Evolutionary conservation across 2,888 invertebrate species (phyloP).

Genomic region (Sipha maydis): DNA sequence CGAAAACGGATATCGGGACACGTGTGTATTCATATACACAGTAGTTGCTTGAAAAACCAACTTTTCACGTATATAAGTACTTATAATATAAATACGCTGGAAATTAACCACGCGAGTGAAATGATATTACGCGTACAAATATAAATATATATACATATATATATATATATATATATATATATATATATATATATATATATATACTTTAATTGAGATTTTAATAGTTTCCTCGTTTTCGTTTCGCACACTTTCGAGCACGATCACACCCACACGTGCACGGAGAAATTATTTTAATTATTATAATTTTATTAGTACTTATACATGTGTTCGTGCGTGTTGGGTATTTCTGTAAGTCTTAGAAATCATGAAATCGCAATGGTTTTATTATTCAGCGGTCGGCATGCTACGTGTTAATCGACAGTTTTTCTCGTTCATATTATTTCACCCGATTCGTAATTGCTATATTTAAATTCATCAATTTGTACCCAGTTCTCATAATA

Average conservation of each 20-base stretch:
- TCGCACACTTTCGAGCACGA: neutral
- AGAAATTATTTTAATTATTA: neutral
- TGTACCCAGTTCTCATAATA: no score
- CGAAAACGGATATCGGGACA: neutral
- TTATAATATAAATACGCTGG: neutral
- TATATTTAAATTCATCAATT: no score
- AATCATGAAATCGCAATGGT: neutral
- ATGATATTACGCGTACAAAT: neutral
- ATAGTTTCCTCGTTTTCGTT: slow-evolving; percentile 22
- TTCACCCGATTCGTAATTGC: no score
- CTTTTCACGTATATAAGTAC: neutral
- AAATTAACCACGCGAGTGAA: neutral
- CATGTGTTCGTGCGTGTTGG: neutral
- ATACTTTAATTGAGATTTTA: slow-evolving; percentile 39
- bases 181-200: neutral
- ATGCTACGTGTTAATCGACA: neutral
- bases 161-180: neutral
- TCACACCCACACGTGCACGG: neutral
- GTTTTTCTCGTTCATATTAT: neutral
- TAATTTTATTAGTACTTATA: neutral
- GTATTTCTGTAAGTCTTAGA: neutral
- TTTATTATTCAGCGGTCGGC: neutral
- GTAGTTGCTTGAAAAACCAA: neutral
- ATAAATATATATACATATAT: no score
- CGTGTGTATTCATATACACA: neutral